Percentiles rank a stretch among this genome's conserved stretches.
Conservation (phyloP, 2,888 invertebrate genomes). For the Icerya purchasi region DNA sequence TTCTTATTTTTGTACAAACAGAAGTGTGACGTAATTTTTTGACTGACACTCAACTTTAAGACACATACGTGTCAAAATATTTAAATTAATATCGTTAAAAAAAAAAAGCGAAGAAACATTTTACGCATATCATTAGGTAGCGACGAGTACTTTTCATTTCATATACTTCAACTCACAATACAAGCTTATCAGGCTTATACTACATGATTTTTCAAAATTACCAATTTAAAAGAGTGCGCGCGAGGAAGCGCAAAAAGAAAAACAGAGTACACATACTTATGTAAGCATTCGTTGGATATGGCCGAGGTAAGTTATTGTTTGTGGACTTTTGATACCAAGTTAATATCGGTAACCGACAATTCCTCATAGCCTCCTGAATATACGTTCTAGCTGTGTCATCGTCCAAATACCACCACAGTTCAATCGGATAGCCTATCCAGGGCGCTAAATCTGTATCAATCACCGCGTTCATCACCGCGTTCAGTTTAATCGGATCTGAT, state of each 20-base stretch:
- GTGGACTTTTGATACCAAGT: background rate
- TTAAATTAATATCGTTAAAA: no score
- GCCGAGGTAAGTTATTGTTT: background rate
- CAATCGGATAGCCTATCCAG: background rate
- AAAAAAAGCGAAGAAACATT: no score
- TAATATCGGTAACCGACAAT: background rate
- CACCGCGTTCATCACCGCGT: background rate
- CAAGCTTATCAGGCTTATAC: no score
- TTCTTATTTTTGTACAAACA: no score
- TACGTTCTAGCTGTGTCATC: background rate
- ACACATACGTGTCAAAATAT: no score
- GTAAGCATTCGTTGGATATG: background rate
- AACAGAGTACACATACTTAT: background rate
- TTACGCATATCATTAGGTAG: no score
- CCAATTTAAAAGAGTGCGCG: background rate
- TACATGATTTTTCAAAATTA: no score
- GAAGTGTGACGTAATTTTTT: no score
- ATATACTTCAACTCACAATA: no score
- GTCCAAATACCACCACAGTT: background rate
- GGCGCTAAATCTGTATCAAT: background rate
- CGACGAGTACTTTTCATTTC: no score
- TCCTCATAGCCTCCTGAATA: background rate
- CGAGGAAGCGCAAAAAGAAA: no score
- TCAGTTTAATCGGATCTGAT: background rate
- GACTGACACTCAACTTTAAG: no score